phyloP scores from a whole-genome alignment of 2,888 invertebrate genomes.

The Caenorhabditis zanzibari region DNA sequence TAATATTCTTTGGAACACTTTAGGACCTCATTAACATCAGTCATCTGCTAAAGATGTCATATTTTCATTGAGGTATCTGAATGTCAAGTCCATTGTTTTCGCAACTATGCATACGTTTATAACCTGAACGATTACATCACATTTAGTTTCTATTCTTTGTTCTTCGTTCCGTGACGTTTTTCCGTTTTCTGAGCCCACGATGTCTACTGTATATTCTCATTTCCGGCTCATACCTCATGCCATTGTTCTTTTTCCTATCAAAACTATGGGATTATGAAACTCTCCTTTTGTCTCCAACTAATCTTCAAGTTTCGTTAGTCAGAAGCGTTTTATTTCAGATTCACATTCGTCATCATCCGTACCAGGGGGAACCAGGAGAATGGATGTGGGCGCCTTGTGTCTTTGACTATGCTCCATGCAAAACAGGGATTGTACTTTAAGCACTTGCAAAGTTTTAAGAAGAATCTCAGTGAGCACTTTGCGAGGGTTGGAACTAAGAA shows the following conservation, averaged over 20 bases:
- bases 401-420: conserved; percentile 18
- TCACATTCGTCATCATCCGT: conserved; percentile 17
- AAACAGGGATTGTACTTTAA: conserved; percentile 24
- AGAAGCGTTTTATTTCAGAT: conserved; percentile 28
- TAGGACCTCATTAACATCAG: too few relatives aligned
- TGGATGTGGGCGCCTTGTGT: conserved; percentile 3
- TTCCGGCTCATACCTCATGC: conserved; percentile 1
- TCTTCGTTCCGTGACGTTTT: neutral
- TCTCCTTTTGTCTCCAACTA: neutral
- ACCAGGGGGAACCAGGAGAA: conserved; percentile 8
- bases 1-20: too few relatives aligned
- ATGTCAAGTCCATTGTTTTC: neutral
- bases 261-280: conserved; percentile 6
- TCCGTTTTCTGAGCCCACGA: conserved; percentile 11
- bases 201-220: conserved; percentile 13
- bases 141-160: neutral
- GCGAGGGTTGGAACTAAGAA: conserved; percentile 13
- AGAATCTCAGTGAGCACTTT: conserved; percentile 44
- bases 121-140: neutral
- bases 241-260: conserved; percentile 2
- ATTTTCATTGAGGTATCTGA: too few relatives aligned
- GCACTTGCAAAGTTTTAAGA: neutral
- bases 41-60: too few relatives aligned
- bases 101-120: neutral
- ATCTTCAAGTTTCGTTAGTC: conserved; percentile 13